Evolutionary conservation across 2,888 invertebrate species (phyloP), one percentile per base, ranked within the genome.

Genomic region (Drosophila antonietae): DNA sequence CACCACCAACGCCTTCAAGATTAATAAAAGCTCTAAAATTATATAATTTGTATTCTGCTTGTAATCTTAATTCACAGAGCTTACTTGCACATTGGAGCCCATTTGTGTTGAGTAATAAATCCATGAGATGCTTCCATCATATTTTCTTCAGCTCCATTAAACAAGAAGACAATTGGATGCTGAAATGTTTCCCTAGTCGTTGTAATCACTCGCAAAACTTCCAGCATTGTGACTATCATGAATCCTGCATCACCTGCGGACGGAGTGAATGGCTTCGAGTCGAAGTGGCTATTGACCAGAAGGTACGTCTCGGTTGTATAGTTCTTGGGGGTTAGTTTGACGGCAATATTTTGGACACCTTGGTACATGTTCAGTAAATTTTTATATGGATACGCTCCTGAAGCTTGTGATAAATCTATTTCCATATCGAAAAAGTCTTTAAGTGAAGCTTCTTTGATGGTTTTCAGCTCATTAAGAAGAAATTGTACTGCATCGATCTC

Each of bases 241-340:
- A 94, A 93, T 18, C 94, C 94, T 91, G 95, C 94, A 90, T 95
- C 95, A 55, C 95, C 95, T 10, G 94, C 94, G 70, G 80, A 73
- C 89, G 97, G 95, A 90, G 97, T 97, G 78, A 95, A 96, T n/a
- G 97, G 95, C 72, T 97, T 97, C 39, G 97, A 95, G 92, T 99
- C 99, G 92, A 97, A 98, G 92, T 99, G 99, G 80, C 98, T 97
- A 93, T 98, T 99, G 64, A 99, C 93, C 31, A 98, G 93, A 9
- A 93, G 73, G 61, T 89, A 90, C 8, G 85, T 83, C 15, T 86
- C 66, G 35, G 90, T 90, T 1, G 71, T 80, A 3, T 79, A 78
- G 59, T 81, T 80, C 49, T 81, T 91, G 0, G 90, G 68, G 2
- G 81, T 78, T 8, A 92, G 63, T 62, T 90, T 92, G 0, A 92